Percentiles rank a stretch among this genome's conserved stretches.
Conservation (phyloP, 2,113 vertebrate genomes). For the Sakesphorus luctuosus region DNA sequence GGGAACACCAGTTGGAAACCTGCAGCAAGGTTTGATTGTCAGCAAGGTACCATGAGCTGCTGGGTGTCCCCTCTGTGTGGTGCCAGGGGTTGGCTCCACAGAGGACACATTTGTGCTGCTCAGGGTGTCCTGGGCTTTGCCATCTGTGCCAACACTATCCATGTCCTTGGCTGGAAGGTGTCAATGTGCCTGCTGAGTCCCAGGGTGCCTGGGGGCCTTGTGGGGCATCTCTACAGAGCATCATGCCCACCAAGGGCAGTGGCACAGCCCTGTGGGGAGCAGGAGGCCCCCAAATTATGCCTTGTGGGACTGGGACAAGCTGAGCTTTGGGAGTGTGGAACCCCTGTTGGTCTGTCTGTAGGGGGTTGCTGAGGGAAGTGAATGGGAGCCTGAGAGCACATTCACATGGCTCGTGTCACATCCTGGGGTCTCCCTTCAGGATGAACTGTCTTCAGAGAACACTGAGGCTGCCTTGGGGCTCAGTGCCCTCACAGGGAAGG, state of each 20-base stretch:
- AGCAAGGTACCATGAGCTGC: not conserved
- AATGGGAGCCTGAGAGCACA: rapidly evolving
- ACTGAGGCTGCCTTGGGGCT: not conserved
- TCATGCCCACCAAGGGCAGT: rapidly evolving
- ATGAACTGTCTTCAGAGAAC: not conserved
- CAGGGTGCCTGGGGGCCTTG: rapidly evolving
- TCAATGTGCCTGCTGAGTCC: not conserved
- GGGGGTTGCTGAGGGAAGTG: not conserved
- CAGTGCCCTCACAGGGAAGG: not conserved
- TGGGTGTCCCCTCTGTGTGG: rapidly evolving
- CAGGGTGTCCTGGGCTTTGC: not conserved
- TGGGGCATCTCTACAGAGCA: not conserved
- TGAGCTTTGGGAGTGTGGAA: not conserved
- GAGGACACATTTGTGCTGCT: not conserved
- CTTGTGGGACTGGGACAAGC: not conserved
- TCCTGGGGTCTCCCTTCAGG: not conserved
- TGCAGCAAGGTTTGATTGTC: slow-evolving; percentile 75
- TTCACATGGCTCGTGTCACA: rapidly evolving
- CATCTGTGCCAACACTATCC: not conserved
- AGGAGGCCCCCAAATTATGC: rapidly evolving
- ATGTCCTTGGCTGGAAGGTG: not conserved
- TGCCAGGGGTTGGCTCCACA: not conserved
- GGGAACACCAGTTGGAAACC: slow-evolving; percentile 75
- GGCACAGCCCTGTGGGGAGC: not conserved
- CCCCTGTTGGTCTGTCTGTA: not conserved